Percentiles rank a stretch among this genome's conserved stretches.
These are phyloP conservation scores for Aphis craccivora DNA, from an alignment of 1,140 invertebrate species.

Conservation along the genomic window DNA sequence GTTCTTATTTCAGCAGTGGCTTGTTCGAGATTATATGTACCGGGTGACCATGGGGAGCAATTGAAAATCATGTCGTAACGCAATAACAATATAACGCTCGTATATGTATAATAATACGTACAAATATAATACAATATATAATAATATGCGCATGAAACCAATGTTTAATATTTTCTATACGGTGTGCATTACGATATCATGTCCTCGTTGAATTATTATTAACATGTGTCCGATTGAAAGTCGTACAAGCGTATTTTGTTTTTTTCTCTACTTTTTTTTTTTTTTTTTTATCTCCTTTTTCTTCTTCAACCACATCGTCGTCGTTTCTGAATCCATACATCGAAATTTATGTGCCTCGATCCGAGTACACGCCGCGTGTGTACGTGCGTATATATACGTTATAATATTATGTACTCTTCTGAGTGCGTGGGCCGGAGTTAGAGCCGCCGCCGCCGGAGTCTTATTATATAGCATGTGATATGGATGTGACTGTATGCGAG, in stretches of 20 bases:
- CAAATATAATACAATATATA: neutral
- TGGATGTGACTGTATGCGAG: neutral
- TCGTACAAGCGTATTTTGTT: neutral
- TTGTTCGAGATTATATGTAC: neutral
- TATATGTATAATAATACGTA: neutral
- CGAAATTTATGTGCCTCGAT: constrained; percentile 37
- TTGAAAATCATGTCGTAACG: constrained; percentile 32
- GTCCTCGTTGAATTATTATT: constrained; percentile 40
- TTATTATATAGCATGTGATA: constrained; percentile 5
- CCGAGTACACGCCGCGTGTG: neutral
- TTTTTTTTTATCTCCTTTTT: neutral
- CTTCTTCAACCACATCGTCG: neutral
- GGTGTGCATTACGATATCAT: constrained; percentile 18
- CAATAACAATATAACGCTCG: constrained; percentile 13
- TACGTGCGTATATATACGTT: neutral
- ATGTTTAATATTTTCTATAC: neutral
- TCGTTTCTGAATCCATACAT: neutral
- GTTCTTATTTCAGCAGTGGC: neutral
- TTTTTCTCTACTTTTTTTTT: neutral
- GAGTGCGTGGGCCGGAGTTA: constrained; percentile 30
- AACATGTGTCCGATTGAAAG: constrained; percentile 32
- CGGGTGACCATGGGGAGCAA: constrained; percentile 30
- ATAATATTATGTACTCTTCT: neutral
- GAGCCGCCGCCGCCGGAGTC: neutral
- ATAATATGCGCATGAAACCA: neutral